Percentiles rank a stretch among this genome's conserved stretches.
Conservation (phyloP, 2,797 vertebrate species). For the Sebastes itinus region DNA sequence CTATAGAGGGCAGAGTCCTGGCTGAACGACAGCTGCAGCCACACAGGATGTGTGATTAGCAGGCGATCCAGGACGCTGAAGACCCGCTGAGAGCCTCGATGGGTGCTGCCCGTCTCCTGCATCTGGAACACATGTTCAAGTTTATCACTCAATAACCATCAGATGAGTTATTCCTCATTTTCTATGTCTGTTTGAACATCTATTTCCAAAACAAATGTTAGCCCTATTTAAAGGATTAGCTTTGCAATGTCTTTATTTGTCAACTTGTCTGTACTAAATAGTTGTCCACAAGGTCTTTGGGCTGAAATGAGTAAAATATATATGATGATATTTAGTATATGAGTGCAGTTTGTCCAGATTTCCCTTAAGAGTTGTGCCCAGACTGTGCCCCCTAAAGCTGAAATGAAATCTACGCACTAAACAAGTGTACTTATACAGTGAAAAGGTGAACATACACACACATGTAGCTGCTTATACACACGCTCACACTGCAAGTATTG, state of each 20-base stretch:
- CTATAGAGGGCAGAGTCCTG: slow-evolving; percentile 87
- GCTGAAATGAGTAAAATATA: not conserved
- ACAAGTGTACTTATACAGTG: not conserved
- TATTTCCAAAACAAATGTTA: not conserved
- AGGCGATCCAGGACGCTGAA: slow-evolving; percentile 90
- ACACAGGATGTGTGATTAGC: slow-evolving; percentile 89
- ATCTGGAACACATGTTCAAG: slow-evolving; percentile 65
- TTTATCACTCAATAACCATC: rapidly evolving
- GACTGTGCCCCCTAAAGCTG: not conserved
- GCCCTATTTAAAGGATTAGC: not conserved
- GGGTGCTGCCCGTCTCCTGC: slow-evolving; percentile 75
- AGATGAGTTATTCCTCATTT: not conserved
- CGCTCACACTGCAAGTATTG: not conserved
- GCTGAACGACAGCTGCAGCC: slow-evolving; percentile 90
- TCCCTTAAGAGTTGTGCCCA: not conserved
- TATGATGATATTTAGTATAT: not conserved
- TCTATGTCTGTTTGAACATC: not conserved
- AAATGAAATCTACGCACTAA: not conserved
- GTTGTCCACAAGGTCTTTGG: not conserved
- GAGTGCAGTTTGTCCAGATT: not conserved
- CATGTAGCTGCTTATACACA: not conserved
- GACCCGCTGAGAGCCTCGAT: slow-evolving; percentile 61
- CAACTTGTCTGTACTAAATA: not conserved
- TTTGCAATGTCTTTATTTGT: not conserved
- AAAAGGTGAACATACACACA: not conserved